Percentiles rank a stretch among this genome's conserved stretches.
These are phyloP conservation scores for Oligia fasciuncula DNA, from an alignment of 2,888 invertebrate species.

Conservation along the genomic window DNA sequence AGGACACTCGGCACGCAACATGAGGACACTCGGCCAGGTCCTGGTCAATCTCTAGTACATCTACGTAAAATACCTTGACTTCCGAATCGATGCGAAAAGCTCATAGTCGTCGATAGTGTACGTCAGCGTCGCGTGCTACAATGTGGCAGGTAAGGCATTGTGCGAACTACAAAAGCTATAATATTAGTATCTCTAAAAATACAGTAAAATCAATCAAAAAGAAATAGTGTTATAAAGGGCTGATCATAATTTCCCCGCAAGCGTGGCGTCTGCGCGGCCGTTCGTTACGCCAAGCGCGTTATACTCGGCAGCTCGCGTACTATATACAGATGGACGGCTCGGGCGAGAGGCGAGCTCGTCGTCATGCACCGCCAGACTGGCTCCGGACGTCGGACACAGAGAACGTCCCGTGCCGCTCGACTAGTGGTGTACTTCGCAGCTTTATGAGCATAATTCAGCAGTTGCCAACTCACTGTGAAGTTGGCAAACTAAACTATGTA, in stretches of 20 bases:
- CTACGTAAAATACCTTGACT: conserved; percentile 62
- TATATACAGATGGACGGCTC: conserved; percentile 22
- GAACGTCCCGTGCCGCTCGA: background rate
- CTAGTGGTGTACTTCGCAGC: background rate
- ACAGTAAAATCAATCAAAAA: conserved; percentile 71
- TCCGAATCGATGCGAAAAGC: conserved; percentile 49
- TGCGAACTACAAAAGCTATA: conserved; percentile 70
- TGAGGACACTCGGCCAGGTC: background rate
- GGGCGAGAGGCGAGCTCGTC: background rate
- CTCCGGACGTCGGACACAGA: background rate
- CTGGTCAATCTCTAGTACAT: conserved; percentile 19
- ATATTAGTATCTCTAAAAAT: conserved; percentile 70
- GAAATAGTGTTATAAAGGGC: conserved; percentile 68
- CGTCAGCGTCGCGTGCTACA: conserved; percentile 30
- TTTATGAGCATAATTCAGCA: conserved; percentile 18
- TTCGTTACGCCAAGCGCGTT: conserved; percentile 62
- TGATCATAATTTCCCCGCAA: conserved; percentile 60
- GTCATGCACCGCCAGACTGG: background rate
- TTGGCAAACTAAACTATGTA: conserved; percentile 27
- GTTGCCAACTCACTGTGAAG: conserved; percentile 15
- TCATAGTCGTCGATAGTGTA: conserved; percentile 31
- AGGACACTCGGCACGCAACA: background rate
- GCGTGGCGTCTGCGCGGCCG: conserved; percentile 62
- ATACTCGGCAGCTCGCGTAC: conserved; percentile 53
- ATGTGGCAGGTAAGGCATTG: conserved; percentile 62